phyloP scores from a whole-genome alignment of 2,888 invertebrate species.

The Icerya purchasi region DNA sequence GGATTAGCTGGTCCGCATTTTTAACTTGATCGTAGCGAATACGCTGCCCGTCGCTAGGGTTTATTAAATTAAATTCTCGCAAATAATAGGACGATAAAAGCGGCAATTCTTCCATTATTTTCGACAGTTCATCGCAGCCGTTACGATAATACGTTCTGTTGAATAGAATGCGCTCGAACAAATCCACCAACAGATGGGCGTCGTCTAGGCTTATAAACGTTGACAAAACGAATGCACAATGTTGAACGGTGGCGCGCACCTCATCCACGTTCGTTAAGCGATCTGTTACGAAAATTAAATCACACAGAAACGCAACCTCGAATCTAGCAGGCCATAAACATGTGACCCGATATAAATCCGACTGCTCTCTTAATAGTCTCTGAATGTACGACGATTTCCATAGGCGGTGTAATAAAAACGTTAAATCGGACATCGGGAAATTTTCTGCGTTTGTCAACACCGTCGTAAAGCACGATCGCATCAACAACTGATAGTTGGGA shows the following conservation, averaged over 20 bases:
- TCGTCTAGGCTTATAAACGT: constrained; percentile 7
- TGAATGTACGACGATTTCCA: too few species aligned
- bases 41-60: too few species aligned
- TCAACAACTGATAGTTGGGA: not conserved
- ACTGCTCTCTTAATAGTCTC: too few species aligned
- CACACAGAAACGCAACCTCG: constrained; percentile 7
- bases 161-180: constrained; percentile 7
- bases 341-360: not conserved
- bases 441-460: too few species aligned
- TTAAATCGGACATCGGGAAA: too few species aligned
- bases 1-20: not conserved
- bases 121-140: too few species aligned
- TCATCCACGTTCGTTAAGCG: not conserved
- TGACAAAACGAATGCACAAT: constrained; percentile 4
- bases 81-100: not conserved
- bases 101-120: not conserved
- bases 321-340: constrained; percentile 7
- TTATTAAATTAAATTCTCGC: not conserved
- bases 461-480: not conserved
- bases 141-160: not conserved
- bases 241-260: not conserved
- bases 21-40: too few species aligned
- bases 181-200: not conserved
- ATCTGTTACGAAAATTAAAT: constrained; percentile 1
- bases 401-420: too few species aligned